Evolutionary conservation across 2,113 vertebrate species (phyloP).

Genomic region (Malurus melanocephalus): DNA sequence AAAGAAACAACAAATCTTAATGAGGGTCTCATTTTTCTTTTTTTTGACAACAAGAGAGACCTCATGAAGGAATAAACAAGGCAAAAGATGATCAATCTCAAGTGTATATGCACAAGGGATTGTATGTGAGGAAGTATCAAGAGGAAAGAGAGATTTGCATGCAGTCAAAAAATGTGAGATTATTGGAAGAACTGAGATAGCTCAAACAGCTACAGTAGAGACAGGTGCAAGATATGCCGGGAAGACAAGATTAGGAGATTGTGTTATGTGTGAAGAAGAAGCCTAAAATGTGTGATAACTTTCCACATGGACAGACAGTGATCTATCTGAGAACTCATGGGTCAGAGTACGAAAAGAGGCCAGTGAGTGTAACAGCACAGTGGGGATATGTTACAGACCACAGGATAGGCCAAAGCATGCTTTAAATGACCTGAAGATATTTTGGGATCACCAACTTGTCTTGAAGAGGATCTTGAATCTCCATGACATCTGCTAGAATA

Average conservation of each 20-base stretch:
- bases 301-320: neutral
- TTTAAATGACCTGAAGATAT: neutral
- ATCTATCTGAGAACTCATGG: neutral
- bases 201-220: neutral
- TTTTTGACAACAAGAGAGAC: neutral
- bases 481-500: neutral
- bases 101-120: neutral
- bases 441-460: neutral
- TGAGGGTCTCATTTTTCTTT: neutral
- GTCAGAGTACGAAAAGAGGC: neutral
- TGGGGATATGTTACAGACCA: neutral
- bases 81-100: neutral
- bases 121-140: neutral
- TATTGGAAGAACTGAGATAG: neutral
- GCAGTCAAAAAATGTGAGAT: neutral
- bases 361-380: neutral
- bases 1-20: neutral
- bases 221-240: neutral
- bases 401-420: neutral
- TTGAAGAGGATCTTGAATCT: neutral
- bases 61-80: neutral
- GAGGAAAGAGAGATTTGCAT: neutral
- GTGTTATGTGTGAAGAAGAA: neutral
- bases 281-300: neutral
- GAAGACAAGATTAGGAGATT: neutral